Base-by-base conservation (phyloP, 2,113 vertebrate species). In the Nothocercus julius region DNA sequence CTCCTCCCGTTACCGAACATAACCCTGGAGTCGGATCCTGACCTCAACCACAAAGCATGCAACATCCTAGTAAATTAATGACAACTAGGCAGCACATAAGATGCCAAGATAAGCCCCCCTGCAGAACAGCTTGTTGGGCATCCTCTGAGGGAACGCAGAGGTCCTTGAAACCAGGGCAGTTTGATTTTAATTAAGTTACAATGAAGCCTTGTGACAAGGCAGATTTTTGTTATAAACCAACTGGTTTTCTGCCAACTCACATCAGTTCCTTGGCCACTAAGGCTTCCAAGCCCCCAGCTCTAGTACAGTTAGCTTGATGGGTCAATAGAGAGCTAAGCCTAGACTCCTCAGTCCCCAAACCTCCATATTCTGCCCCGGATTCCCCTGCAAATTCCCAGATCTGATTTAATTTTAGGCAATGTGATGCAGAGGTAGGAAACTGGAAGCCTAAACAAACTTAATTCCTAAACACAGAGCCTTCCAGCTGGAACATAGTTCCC, bases 31-130 rank as follows among this genome's bases (percentile, higher is more conserved):
- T 96, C 93, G 93, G 62, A 89, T 66, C 79, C 73, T 82, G 73
- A 90, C 83, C 94, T 90, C 74, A 79, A 95, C 92, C 59, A 92
- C 59, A 45, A 87, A 91, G 90, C 3, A 1, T 68, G 74, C 47
- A 82, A 45, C 88, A 87, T 62, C n/a, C 36, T 49, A 79, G 47
- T 77, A 76, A 93, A 96, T 84, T 85, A 92, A 28, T 91, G 91
- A 74, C 73, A 89, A 85, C 82, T 66, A 56, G 68, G 42, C 47
- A 90, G 82, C 51, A 64, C 6, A 6, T n/a, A 74, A 85, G 73
- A 59, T 70, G 49, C 68, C 68, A 83, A 67, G 54, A 51, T 11
- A 59, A 28, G n/a, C 54, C 42, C 15, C 10, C 34, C n/a, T 4
- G 13, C 40, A 77, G n/a, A 14, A 83, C 13, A 27, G n/a, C 19